phyloP scores from a whole-genome alignment of 2,113 vertebrate genomes.

The Typhlomys cinereus region DNA sequence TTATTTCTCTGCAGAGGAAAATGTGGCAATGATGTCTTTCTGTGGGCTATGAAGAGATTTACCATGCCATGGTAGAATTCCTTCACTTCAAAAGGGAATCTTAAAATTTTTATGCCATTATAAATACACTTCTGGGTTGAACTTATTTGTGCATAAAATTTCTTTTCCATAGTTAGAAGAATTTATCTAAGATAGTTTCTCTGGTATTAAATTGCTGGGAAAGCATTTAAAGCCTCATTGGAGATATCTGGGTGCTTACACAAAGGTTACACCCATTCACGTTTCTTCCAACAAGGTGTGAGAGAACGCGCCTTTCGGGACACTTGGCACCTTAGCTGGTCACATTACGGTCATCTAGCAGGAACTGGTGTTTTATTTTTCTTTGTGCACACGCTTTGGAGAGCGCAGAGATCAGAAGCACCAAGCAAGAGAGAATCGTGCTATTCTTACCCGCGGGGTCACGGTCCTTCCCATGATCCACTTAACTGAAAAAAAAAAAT shows the following conservation, averaged over 20 bases:
- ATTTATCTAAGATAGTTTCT: slow-evolving; percentile 31
- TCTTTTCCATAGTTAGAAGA: slow-evolving; percentile 17
- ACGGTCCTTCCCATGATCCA: background rate
- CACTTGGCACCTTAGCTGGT: background rate
- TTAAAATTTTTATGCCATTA: slow-evolving; percentile 40
- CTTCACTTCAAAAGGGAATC: slow-evolving; percentile 26
- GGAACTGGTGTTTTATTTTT: background rate
- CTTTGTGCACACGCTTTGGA: background rate
- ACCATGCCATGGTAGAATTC: background rate
- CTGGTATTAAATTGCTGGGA: slow-evolving; percentile 23
- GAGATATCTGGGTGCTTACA: background rate
- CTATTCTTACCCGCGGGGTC: background rate
- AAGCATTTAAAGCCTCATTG: slow-evolving; percentile 49
- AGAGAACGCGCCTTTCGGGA: slow-evolving; percentile 23
- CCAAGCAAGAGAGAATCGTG: background rate
- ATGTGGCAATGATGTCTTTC: slow-evolving; percentile 27
- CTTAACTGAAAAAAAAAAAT: slow-evolving; percentile 1
- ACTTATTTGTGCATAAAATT: slow-evolving; percentile 35
- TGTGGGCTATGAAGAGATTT: background rate
- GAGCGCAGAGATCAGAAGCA: background rate
- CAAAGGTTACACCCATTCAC: slow-evolving; percentile 11
- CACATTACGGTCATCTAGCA: background rate
- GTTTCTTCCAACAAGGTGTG: background rate
- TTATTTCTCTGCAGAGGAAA: slow-evolving; percentile 32
- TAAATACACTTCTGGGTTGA: slow-evolving; percentile 22